Conservation (phyloP, 1,140 invertebrate genomes). For the Battus philenor region DNA sequence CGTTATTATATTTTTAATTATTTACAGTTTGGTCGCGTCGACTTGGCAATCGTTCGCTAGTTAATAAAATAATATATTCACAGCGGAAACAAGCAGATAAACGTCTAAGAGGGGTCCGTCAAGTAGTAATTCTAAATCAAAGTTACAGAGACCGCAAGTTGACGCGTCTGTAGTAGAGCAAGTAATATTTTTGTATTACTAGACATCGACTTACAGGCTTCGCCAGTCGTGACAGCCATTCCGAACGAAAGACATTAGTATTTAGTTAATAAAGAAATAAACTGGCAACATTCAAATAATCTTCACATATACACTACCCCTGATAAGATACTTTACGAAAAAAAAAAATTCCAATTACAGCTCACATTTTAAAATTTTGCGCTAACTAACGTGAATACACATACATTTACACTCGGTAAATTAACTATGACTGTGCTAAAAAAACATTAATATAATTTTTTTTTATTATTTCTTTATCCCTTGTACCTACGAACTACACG, state of each 20-base stretch:
- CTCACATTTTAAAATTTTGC: slow-evolving; percentile 38
- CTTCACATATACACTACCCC: too few species aligned
- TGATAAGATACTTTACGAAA: too few species aligned
- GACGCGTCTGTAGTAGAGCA: too few species aligned
- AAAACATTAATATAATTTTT: slow-evolving; percentile 23
- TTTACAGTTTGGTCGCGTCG: slow-evolving; percentile 1
- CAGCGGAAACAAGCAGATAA: slow-evolving; percentile 1
- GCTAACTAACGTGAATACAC: slow-evolving; percentile 59
- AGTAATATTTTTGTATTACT: too few species aligned
- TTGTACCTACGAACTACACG: slow-evolving; percentile 50
- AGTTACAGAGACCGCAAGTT: background rate
- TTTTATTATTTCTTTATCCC: slow-evolving; percentile 40
- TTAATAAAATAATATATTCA: slow-evolving; percentile 15
- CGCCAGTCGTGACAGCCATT: too few species aligned
- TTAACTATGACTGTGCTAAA: slow-evolving; percentile 13
- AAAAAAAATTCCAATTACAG: slow-evolving; percentile 18
- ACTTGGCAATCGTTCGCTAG: slow-evolving; percentile 10
- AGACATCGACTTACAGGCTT: too few species aligned
- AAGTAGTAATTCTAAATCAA: background rate
- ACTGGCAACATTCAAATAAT: too few species aligned
- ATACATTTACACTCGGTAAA: slow-evolving; percentile 36
- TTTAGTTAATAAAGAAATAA: too few species aligned
- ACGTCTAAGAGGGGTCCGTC: too few species aligned
- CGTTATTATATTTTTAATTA: too few species aligned
- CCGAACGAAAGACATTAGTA: too few species aligned